Conservation (phyloP, 2,113 vertebrate species). For the Macroglossus sobrinus region DNA sequence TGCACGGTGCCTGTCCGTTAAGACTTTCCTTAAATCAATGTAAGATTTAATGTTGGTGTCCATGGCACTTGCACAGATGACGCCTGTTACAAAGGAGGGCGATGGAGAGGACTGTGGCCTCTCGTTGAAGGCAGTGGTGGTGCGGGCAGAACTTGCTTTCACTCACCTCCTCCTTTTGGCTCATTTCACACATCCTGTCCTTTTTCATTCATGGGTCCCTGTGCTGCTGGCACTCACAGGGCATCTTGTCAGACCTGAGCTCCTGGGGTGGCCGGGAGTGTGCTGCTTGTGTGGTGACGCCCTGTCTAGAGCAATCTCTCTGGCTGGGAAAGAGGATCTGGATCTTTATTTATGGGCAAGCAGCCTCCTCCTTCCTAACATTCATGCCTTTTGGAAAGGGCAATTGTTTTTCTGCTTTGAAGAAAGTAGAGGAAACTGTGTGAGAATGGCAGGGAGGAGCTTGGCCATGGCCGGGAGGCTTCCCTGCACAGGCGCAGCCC, state of each 20-base stretch:
- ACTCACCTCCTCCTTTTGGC: background rate
- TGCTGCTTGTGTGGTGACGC: background rate
- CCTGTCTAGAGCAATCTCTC: background rate
- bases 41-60: background rate
- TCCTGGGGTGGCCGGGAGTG: background rate
- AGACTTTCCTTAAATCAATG: background rate
- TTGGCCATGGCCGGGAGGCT: background rate
- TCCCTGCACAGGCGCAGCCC: rapidly evolving
- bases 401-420: background rate
- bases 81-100: background rate
- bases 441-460: background rate
- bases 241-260: background rate
- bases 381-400: background rate
- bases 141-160: background rate
- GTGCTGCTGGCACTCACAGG: background rate
- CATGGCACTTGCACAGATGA: background rate
- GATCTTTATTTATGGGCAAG: background rate
- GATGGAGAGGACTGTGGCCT: background rate
- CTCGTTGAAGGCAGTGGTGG: background rate
- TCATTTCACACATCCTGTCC: background rate
- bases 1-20: background rate
- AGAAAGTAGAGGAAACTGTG: background rate
- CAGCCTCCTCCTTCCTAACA: background rate
- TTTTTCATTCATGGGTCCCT: background rate
- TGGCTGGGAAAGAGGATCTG: background rate